Base-by-base conservation (phyloP, 2,797 vertebrate species). In the Phoeniculus purpureus region DNA sequence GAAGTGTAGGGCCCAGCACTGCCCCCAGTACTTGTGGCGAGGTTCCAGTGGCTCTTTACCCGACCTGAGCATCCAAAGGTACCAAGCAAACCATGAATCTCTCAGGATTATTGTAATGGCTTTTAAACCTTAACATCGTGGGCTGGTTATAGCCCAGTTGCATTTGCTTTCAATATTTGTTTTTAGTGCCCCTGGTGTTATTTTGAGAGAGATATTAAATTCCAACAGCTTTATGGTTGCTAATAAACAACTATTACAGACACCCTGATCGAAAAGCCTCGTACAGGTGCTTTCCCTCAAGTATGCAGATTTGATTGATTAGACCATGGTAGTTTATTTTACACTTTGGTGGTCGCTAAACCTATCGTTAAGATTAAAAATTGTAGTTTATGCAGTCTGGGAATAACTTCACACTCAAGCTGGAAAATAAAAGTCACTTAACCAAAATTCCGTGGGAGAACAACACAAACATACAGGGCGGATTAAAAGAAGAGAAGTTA, bases 191-290 rank as follows among this genome's bases (percentile, higher is more conserved):
- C 37, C 70, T 91, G 87, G 88, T 77, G 67, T 89, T 71, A 58
- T 83, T 95, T 70, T 16, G 43, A 58, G 94, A 68, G 90, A 94
- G 87, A 93, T 66, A 87, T 95, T 93, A 91, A 94, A 90, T 61
- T 82, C 92, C 89, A 94, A 92, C 94, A 66, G 68, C 56, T 85
- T 89, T 93, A 94, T 65, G 60, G 60, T 55, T 65, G 89, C 85
- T 95, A 94, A 89, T 90, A 93, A 88, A 89, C 58, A 90, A 96
- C 94, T 90, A 94, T 94, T 95, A 90, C 89, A 90, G 92, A 64
- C 94, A 12, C 80, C 89, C 88, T 65, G 85, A 94, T 91, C 85
- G 81, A 91, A 93, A 94, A 92, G 93, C 85, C 87, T 91, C 94
- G 94, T 82, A 93, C 93, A 95, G 94, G 94, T 96, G 90, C 92